Percentiles rank a stretch among this genome's conserved stretches.
These are phyloP conservation scores for Lissonota sp. DNA, from an alignment of 2,888 invertebrate genomes.

Conservation along the genomic window DNA sequence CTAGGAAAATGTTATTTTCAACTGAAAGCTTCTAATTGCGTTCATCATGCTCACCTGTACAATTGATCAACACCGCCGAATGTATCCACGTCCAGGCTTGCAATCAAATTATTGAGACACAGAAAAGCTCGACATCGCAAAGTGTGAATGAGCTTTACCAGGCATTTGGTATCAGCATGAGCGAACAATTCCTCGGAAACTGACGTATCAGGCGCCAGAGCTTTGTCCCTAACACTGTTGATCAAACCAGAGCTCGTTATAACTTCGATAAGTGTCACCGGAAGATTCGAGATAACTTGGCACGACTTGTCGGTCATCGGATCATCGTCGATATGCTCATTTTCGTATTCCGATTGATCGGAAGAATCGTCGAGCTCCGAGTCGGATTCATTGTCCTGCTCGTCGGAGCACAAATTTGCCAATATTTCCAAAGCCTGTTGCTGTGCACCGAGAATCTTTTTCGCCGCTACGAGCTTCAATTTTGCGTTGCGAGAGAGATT, in stretches of 20 bases:
- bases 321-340: conserved; percentile 78
- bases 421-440: conserved; percentile 89
- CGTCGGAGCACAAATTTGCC: conserved; percentile 89
- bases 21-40: no score
- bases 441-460: conserved; percentile 88
- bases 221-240: conserved; percentile 86
- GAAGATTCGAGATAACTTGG: conserved; percentile 84
- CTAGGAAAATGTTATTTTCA: no score
- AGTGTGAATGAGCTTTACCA: conserved; percentile 85
- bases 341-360: conserved; percentile 82
- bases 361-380: conserved; percentile 81
- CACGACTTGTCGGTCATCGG: conserved; percentile 74
- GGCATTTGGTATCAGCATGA: conserved; percentile 84
- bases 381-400: conserved; percentile 83
- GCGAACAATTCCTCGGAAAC: conserved; percentile 85
- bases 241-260: conserved; percentile 86
- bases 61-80: conserved; percentile 88
- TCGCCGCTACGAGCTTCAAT: conserved; percentile 84
- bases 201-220: conserved; percentile 85
- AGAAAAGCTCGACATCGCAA: conserved; percentile 88
- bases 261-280: conserved; percentile 87
- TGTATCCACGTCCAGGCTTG: conserved; percentile 86
- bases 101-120: conserved; percentile 89
- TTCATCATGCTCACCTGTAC: conserved; percentile 75
- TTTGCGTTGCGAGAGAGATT: conserved; percentile 84